Percentiles rank a stretch among this genome's conserved stretches.
Conservation (phyloP, 2,888 invertebrate genomes). For the Ormyrus thymus region DNA sequence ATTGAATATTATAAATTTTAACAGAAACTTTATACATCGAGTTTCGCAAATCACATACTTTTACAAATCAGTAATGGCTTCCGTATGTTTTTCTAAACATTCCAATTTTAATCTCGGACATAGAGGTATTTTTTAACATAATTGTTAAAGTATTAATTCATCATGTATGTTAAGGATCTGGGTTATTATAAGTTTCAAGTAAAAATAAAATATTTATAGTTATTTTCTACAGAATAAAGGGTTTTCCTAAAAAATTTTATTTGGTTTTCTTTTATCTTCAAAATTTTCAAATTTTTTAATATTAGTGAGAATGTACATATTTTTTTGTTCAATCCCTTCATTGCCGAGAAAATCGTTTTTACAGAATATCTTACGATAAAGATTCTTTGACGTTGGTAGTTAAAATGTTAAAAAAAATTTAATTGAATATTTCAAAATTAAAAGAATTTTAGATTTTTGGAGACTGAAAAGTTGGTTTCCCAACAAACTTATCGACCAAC, state of each 20-base stretch:
- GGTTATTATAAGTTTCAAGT: conserved; percentile 25
- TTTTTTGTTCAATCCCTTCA: too few relatives aligned
- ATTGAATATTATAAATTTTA: background rate
- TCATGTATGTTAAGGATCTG: conserved; percentile 45
- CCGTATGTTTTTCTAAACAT: conserved; percentile 8
- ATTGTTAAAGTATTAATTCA: conserved; percentile 15
- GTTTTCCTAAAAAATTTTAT: conserved; percentile 28
- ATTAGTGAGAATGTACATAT: too few relatives aligned
- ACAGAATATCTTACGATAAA: too few relatives aligned
- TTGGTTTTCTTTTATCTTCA: background rate
- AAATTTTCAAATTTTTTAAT: too few relatives aligned
- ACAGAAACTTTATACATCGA: conserved; percentile 12
- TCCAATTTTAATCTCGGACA: conserved; percentile 4
- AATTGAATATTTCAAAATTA: too few relatives aligned
- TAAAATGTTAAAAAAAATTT: too few relatives aligned
- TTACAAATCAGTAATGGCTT: conserved; percentile 18
- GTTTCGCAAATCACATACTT: background rate
- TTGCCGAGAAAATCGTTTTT: too few relatives aligned
- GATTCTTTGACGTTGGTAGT: too few relatives aligned
- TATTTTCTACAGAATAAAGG: conserved; percentile 49
- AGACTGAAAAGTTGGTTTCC: too few relatives aligned
- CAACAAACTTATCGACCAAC: too few relatives aligned
- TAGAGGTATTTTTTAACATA: conserved; percentile 12
- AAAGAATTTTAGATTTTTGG: too few relatives aligned
- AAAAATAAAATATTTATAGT: conserved; percentile 42